Base-by-base conservation (phyloP, 2,888 invertebrate species). In the Hyposoter didymator region DNA sequence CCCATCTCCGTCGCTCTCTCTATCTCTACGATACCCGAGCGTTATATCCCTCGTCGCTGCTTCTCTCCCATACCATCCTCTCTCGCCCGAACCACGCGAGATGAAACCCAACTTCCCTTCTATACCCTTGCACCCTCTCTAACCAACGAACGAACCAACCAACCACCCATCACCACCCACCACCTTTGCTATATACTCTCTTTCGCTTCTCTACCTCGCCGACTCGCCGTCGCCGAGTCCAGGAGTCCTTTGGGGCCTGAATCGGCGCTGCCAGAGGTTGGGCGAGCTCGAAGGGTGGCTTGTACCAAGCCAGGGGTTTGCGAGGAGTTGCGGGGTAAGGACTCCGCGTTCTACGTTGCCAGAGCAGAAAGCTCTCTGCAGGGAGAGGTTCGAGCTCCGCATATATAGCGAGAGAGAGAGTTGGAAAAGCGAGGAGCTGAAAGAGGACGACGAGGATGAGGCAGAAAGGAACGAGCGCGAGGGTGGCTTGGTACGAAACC, bases 91-190 rank as follows among this genome's bases (percentile, higher is more conserved):
- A 91, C 90, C 91, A 92, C 91, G 91, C 92, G 92, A 93, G 92
- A 93, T 93, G 93, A 93, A 93, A 93, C 93, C 90, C 92, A 92
- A 93, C 93, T 92, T 92, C 92, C 90, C 91, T 91, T 84, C 78
- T 78, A 59, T 85, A 86, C 88, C 78, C 84, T 59, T 59, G n/a
- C 59, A 59, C 59, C 59, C 59, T 59, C 87, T 82, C 80, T 64
- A 80, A 28, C 39, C 55, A 70, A 45, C 79, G 55, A 39, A 39
- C 55, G 70, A 84, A 84, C 88, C 88, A 88, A 88, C 59, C 59
- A 8, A 28, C 32, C 87, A 87, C 28, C 28, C 28, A 28, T 28
- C n/a, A n/a, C 90, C 85, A 84, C 89, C 87, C 81, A 17, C 69
- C 28, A 14, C 22, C 78, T 45, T 62, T 74, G 64, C 35, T 76